phyloP scores from a whole-genome alignment of 2,113 vertebrate species.

The Colius striatus region DNA sequence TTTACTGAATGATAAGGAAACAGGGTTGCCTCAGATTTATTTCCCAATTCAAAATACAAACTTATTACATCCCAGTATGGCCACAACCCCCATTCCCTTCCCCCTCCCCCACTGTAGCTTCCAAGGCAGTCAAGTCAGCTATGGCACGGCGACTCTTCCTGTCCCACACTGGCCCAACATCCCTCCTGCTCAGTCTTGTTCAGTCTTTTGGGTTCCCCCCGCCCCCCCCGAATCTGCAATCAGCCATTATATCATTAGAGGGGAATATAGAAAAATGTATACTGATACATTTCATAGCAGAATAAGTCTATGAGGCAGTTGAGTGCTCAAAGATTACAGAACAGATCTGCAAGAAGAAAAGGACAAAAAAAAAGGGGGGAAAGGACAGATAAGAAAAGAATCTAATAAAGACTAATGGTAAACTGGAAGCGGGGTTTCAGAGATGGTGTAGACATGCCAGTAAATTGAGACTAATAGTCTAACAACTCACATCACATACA shows the following conservation, averaged over 20 bases:
- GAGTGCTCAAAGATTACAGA: background rate
- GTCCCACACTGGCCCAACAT: background rate
- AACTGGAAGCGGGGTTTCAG: background rate
- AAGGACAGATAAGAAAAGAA: background rate
- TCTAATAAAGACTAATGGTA: background rate
- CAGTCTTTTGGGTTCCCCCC: too few species aligned
- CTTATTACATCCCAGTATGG: rapidly evolving
- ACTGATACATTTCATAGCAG: background rate
- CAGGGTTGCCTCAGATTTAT: background rate
- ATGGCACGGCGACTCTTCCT: background rate
- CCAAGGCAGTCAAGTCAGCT: background rate
- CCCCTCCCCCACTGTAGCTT: background rate
- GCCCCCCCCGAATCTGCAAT: background rate
- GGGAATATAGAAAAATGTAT: background rate
- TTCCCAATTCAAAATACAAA: background rate
- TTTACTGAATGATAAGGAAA: background rate
- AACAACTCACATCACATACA: background rate
- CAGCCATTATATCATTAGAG: background rate
- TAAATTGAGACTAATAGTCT: background rate
- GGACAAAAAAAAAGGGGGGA: background rate
- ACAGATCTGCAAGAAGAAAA: background rate
- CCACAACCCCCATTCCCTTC: background rate
- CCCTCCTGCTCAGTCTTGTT: background rate
- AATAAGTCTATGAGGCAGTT: background rate
- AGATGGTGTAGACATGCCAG: background rate